Conservation (phyloP, 2,113 vertebrate species). For the Apteryx mantelli region DNA sequence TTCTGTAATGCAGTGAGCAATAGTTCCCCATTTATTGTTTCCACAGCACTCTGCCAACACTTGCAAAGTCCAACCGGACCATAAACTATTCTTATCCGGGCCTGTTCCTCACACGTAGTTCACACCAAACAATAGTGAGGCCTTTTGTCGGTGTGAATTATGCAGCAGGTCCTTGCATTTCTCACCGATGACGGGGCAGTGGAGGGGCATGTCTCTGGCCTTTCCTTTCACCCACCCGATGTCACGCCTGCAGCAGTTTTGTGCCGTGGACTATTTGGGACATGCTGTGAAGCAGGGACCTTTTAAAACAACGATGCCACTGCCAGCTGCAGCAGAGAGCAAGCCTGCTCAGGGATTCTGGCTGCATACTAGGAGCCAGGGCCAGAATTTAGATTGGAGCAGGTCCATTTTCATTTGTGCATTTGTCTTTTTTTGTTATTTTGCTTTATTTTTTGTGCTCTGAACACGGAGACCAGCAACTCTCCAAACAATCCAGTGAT, state of each 20-base stretch:
- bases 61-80: background rate
- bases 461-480: background rate
- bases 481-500: constrained; percentile 32
- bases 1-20: background rate
- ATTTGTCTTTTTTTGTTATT: constrained; percentile 15
- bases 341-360: constrained; percentile 23
- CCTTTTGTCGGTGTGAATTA: background rate
- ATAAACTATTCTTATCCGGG: background rate
- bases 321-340: constrained; percentile 12
- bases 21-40: background rate
- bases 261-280: background rate
- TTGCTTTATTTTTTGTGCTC: background rate
- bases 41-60: background rate
- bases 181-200: background rate
- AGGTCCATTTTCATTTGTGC: constrained; percentile 30
- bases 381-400: constrained; percentile 55
- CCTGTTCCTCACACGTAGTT: background rate
- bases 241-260: background rate
- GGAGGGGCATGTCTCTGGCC: background rate
- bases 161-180: background rate
- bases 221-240: background rate
- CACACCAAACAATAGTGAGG: background rate
- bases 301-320: background rate
- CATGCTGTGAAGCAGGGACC: background rate
- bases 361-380: background rate